phyloP scores from a whole-genome alignment of 2,888 invertebrate genomes.

The Hofmannophila pseudospretella region DNA sequence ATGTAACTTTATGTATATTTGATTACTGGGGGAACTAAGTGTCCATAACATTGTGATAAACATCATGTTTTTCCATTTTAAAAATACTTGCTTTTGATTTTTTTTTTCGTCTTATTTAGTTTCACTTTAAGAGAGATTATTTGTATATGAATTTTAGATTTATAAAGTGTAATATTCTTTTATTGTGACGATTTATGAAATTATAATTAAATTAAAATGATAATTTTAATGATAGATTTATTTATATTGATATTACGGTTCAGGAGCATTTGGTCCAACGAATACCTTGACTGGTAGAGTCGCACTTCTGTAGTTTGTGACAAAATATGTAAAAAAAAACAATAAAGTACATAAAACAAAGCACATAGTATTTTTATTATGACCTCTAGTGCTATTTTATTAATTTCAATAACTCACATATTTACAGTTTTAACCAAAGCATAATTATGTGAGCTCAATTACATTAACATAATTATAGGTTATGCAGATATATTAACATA shows the following conservation, averaged over 20 bases:
- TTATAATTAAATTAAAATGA: constrained; percentile 43
- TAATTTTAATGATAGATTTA: constrained; percentile 56
- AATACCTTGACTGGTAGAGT: constrained; percentile 64
- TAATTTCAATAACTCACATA: too few relatives aligned
- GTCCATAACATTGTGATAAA: constrained; percentile 76
- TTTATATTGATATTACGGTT: constrained; percentile 62
- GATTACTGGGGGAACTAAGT: constrained; percentile 62
- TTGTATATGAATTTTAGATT: constrained; percentile 73
- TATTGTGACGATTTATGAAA: constrained; percentile 63
- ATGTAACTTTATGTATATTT: constrained; percentile 75
- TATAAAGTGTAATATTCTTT: constrained; percentile 61
- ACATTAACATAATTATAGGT: too few relatives aligned
- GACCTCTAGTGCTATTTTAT: too few relatives aligned
- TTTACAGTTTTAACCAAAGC: too few relatives aligned
- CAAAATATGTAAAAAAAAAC: constrained; percentile 53
- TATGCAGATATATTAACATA: too few relatives aligned
- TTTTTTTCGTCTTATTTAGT: constrained; percentile 53
- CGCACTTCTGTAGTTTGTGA: constrained; percentile 75
- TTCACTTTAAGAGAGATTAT: constrained; percentile 69
- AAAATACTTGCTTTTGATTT: constrained; percentile 56
- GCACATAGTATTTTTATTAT: too few relatives aligned
- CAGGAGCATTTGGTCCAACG: constrained; percentile 70
- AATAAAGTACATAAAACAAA: constrained; percentile 76
- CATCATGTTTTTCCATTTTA: constrained; percentile 70
- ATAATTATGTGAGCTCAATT: too few relatives aligned